These are phyloP conservation scores for Heliothis peltigera DNA, from an alignment of 2,888 invertebrate genomes.

Conservation along the genomic window DNA sequence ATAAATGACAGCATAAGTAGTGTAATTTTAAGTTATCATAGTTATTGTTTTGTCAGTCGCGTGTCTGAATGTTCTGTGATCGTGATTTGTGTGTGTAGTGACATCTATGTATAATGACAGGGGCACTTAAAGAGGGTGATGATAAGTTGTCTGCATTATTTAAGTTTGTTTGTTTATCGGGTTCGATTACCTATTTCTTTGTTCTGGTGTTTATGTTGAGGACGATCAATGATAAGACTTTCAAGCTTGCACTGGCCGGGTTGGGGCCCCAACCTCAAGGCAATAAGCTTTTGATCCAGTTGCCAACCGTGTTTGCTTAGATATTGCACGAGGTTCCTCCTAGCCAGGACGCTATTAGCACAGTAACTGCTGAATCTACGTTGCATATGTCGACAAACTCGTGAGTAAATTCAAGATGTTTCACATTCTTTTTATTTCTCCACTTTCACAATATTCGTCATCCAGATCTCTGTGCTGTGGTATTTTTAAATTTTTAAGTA, in stretches of 20 bases:
- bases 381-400: neutral
- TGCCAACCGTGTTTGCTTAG: neutral
- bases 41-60: constrained; percentile 31
- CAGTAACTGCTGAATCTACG: constrained; percentile 1
- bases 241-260: neutral
- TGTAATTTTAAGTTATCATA: constrained; percentile 17
- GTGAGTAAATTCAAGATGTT: neutral
- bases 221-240: neutral
- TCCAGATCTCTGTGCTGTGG: neutral
- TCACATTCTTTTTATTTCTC: neutral
- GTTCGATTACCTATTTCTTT: constrained; percentile 5
- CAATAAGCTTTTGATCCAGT: neutral
- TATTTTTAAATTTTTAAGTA: neutral
- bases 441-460: neutral
- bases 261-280: neutral
- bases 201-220: constrained; percentile 6
- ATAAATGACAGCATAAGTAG: constrained; percentile 41
- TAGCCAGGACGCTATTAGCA: neutral
- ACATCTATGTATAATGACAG: constrained; percentile 23
- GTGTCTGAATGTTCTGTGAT: constrained; percentile 36
- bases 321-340: neutral
- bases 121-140: neutral
- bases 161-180: constrained; percentile 12
- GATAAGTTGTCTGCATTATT: constrained; percentile 17
- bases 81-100: constrained; percentile 43